Evolutionary conservation across 1,140 invertebrate species (phyloP).

Genomic region (Hyphantria cunea): DNA sequence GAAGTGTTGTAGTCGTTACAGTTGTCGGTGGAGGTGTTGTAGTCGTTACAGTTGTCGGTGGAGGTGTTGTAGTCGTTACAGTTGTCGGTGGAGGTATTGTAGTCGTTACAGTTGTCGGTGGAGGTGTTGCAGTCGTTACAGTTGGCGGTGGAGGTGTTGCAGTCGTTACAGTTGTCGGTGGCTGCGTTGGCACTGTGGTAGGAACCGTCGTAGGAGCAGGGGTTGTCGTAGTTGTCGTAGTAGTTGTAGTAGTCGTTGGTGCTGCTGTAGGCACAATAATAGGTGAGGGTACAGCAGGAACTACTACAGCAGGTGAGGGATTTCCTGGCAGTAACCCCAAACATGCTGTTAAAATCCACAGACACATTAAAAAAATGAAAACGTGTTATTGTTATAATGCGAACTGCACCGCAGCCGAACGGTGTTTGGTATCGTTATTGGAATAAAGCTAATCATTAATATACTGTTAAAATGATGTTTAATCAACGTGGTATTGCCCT

Average conservation of each 20-base stretch:
- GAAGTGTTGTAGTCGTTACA: conserved; percentile 25
- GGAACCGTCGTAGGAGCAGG: not conserved
- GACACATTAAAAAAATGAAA: conserved; percentile 58
- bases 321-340: conserved; percentile 64
- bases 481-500: conserved; percentile 65
- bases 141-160: not conserved
- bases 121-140: not conserved
- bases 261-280: conserved; percentile 57
- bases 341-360: conserved; percentile 77
- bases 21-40: conserved; percentile 3
- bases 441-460: conserved; percentile 64
- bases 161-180: conserved; percentile 1
- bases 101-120: conserved; percentile 10
- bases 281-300: conserved; percentile 55
- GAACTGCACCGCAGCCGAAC: conserved; percentile 31
- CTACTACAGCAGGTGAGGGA: conserved; percentile 52
- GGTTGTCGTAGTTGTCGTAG: conserved; percentile 39
- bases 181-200: not conserved
- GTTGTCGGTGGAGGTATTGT: conserved; percentile 28
- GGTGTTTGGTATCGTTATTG: conserved; percentile 35
- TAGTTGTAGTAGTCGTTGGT: conserved; percentile 42
- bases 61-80: conserved; percentile 16
- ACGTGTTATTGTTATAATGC: not conserved
- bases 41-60: conserved; percentile 22
- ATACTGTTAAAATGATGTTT: conserved; percentile 66